A percentile compares a stretch with the other conserved stretches of the same genome.
phyloP scores from a whole-genome alignment of 2,888 invertebrate species.

The Halictus ligatus region DNA sequence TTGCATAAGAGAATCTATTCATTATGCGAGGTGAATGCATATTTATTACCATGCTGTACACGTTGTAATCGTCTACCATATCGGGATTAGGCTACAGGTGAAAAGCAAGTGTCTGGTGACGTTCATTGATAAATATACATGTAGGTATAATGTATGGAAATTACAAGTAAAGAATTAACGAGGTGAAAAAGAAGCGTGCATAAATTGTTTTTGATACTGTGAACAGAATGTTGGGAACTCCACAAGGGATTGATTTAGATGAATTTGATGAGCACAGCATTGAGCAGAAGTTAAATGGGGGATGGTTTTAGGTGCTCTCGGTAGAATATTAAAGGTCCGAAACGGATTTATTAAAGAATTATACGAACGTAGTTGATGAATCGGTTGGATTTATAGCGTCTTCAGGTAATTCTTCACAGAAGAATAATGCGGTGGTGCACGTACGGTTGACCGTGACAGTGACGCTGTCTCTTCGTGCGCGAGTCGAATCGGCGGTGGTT shows the following conservation, averaged over 20 bases:
- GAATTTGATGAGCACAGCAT: too few relatives aligned
- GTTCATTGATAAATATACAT: neutral
- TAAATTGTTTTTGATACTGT: neutral
- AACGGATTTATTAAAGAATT: neutral
- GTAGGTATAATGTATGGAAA: neutral
- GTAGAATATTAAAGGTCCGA: neutral
- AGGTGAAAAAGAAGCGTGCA: neutral
- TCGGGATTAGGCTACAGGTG: neutral
- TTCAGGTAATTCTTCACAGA: neutral
- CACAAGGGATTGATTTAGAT: too few relatives aligned
- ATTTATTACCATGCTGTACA: neutral
- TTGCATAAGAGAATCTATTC: neutral
- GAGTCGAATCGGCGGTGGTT: constrained; percentile 67
- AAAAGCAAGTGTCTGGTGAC: neutral
- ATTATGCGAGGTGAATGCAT: neutral
- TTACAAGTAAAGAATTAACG: neutral
- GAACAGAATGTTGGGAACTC: neutral
- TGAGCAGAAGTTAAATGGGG: neutral
- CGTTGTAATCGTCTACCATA: neutral
- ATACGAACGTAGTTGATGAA: neutral
- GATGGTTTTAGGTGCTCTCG: too few relatives aligned
- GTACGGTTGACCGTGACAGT: constrained; percentile 42
- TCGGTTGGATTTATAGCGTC: neutral
- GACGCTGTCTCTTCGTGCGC: constrained; percentile 48
- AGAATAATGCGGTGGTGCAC: constrained; percentile 13